Conservation (phyloP, 2,113 vertebrate genomes). For the Ellobius talpinus region DNA sequence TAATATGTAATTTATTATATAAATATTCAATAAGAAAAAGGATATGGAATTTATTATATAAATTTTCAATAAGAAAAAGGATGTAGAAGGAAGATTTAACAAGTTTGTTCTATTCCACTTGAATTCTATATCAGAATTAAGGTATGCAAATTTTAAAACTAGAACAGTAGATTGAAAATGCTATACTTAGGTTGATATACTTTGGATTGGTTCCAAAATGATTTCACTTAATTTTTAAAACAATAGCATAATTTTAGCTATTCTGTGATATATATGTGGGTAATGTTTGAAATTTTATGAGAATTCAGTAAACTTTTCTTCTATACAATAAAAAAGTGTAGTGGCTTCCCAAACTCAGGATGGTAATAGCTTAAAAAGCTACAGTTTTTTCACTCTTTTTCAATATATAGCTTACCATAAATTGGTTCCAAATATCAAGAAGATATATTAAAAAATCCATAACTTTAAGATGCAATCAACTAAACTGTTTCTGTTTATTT, state of each 20-base stretch:
- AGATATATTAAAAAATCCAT: background rate
- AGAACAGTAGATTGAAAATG: background rate
- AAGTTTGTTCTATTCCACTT: background rate
- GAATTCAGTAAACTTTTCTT: background rate
- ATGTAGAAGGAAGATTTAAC: background rate
- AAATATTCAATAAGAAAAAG: background rate
- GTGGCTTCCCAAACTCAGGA: background rate
- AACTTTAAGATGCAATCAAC: background rate
- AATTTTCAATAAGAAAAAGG: background rate
- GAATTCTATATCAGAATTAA: background rate
- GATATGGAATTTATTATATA: background rate
- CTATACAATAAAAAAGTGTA: background rate
- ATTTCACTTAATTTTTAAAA: background rate
- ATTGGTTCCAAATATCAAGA: background rate
- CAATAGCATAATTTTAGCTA: background rate
- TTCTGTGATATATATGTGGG: background rate
- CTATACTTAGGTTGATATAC: background rate
- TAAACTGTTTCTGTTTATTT: constrained; percentile 51
- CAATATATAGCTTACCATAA: background rate
- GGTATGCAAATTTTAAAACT: background rate
- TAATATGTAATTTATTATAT: background rate
- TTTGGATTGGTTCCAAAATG: background rate
- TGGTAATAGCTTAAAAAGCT: background rate
- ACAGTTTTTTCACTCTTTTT: background rate
- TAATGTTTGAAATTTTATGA: background rate